These are phyloP conservation scores for Zophobas morio DNA, from an alignment of 1,140 invertebrate species.

Conservation along the genomic window DNA sequence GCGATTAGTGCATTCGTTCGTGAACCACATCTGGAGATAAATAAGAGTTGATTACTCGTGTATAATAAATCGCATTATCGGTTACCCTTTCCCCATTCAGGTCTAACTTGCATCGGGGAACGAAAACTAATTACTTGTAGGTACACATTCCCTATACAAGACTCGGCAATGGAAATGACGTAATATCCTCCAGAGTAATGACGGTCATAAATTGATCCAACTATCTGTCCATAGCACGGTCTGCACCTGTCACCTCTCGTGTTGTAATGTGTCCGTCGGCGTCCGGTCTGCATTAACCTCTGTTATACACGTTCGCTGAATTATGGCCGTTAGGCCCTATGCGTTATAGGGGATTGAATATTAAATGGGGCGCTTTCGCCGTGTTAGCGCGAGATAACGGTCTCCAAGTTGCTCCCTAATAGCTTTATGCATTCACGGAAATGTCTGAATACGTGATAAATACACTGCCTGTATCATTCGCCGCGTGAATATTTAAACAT, in stretches of 20 bases:
- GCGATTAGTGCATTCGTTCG: not conserved
- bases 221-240: conserved; percentile 48
- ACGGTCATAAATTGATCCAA: conserved; percentile 49
- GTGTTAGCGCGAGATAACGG: conserved; percentile 48
- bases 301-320: conserved; percentile 49
- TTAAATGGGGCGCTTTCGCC: conserved; percentile 45
- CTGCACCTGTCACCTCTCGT: conserved; percentile 51
- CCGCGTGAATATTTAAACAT: conserved; percentile 38
- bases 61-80: not conserved
- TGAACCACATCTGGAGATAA: not conserved
- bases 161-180: conserved; percentile 39
- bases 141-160: not conserved
- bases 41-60: conserved; percentile 12
- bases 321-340: conserved; percentile 49
- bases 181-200: conserved; percentile 47
- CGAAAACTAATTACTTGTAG: conserved; percentile 15
- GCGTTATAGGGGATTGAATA: conserved; percentile 53
- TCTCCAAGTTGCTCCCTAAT: conserved; percentile 47
- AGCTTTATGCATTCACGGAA: conserved; percentile 49
- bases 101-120: not conserved
- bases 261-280: conserved; percentile 49
- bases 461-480: conserved; percentile 39
- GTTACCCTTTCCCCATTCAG: not conserved
- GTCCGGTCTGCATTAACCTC: conserved; percentile 52
- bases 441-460: conserved; percentile 46